Percentiles rank a stretch among this genome's conserved stretches.
Evolutionary conservation across 2,113 vertebrate genomes (phyloP).

Genomic region (Falco punctatus): DNA sequence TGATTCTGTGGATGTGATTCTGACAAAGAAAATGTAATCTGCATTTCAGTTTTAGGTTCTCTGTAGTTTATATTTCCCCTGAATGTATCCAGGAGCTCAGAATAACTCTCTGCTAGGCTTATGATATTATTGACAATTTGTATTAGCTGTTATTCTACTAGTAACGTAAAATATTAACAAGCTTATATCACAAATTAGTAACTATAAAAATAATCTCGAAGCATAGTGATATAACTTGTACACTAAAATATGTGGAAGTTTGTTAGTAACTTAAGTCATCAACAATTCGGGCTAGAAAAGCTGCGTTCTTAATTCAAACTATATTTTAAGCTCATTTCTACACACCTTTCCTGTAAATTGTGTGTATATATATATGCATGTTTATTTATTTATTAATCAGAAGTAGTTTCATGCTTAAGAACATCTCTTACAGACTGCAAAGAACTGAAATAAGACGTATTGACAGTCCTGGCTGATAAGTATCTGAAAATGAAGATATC

Average conservation of each 20-base stretch:
- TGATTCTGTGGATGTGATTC: neutral
- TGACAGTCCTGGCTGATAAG: neutral
- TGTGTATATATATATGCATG: neutral
- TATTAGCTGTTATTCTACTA: neutral
- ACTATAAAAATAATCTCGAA: neutral
- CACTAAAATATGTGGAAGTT: neutral
- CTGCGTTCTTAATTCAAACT: neutral
- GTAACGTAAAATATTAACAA: neutral
- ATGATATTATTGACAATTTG: neutral
- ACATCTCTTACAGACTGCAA: neutral
- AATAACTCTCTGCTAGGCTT: neutral
- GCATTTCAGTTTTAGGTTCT: constrained; percentile 16
- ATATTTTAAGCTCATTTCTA: neutral
- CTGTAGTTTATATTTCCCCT: constrained; percentile 7
- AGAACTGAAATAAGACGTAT: neutral
- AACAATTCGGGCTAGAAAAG: neutral
- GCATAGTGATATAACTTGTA: neutral
- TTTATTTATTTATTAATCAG: neutral
- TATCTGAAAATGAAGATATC: neutral
- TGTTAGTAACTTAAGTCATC: neutral
- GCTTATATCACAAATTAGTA: neutral
- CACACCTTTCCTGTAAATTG: neutral
- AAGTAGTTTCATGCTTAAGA: neutral
- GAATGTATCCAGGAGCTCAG: neutral
- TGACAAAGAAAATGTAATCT: neutral